Evolutionary conservation across 1,140 invertebrate genomes (phyloP), one percentile per base, ranked within the genome.

Genomic region (Ostrea denselamellosa): DNA sequence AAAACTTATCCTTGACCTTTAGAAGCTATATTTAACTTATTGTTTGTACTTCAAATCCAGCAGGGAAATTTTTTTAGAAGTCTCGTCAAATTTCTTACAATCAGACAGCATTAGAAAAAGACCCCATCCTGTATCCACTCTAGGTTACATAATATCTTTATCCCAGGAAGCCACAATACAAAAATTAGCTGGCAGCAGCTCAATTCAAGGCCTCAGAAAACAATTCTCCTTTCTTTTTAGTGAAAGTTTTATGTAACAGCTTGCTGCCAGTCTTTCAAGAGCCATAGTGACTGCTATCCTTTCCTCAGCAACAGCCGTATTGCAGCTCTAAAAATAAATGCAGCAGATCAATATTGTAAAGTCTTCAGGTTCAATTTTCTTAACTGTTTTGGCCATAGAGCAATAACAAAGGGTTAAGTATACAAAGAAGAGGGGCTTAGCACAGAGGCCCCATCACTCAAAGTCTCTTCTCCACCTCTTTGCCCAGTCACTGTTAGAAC

Each of bases 161-260:
- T 62, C 56, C 56, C 19, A 7, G 68, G 28, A 22, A 25, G 28
- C 9, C 25, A 14, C 28, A 77, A 25, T 12, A 22, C 25, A 77
- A 77, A 77, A 77, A 12, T 77, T 77, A 28, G 68, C 28, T 77
- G 68, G 68, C 68, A 25, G 68, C 68, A 77, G 68, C 68, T 71
- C 28, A 44, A 44, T 4, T 71, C 28, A 28, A 71, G 28, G 68
- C n/a, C 56, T 7, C 56, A 0, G 14, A n/a, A 44, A n/a, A 62
- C 56, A 62, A 62, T n/a, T 62, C 34, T 44, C 34, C 34, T 44
- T 44, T 12, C 25, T 77, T 77, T 77, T 34, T 17, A 14, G 68
- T 1, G 22, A 25, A 10, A 12, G 25, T 4, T 71, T 25, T 71
- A 28, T 62, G 5, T 62, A 77, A 14, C 10, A 34, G 68, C 65